phyloP scores from a whole-genome alignment of 2,113 vertebrate species.

The Triplophysa siluroides region DNA sequence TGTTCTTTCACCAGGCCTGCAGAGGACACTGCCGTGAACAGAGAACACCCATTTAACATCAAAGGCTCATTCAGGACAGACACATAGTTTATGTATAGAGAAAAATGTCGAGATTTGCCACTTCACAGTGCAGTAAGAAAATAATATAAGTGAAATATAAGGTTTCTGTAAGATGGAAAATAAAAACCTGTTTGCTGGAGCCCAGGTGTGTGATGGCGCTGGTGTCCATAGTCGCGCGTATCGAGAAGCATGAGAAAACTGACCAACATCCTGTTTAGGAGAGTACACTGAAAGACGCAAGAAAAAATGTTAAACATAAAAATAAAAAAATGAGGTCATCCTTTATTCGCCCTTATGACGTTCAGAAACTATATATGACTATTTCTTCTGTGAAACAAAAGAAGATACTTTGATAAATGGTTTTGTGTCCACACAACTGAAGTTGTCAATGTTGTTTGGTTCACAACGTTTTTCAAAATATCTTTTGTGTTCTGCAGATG shows the following conservation, averaged over 20 bases:
- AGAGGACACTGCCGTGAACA: slow-evolving; percentile 54
- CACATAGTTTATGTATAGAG: background rate
- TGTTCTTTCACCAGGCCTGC: slow-evolving; percentile 56
- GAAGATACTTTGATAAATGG: too few relatives aligned
- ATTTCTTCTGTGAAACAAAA: background rate
- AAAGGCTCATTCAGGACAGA: background rate
- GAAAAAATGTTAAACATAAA: background rate
- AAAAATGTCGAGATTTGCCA: background rate
- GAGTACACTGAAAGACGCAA: slow-evolving; percentile 84
- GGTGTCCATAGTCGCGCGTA: slow-evolving; percentile 91
- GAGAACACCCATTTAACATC: background rate
- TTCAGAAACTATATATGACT: background rate
- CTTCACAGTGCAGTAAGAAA: too few relatives aligned
- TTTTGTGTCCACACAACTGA: too few relatives aligned
- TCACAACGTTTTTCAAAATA: too few relatives aligned
- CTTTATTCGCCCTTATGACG: too few relatives aligned
- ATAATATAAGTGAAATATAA: too few relatives aligned
- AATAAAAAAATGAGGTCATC: too few relatives aligned
- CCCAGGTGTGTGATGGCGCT: slow-evolving; percentile 92
- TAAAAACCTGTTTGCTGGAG: slow-evolving; percentile 89
- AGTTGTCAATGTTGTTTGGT: too few relatives aligned
- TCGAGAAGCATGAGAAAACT: slow-evolving; percentile 94
- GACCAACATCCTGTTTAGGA: slow-evolving; percentile 95
- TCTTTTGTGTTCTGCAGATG: too few relatives aligned
- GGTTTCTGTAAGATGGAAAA: background rate